A percentile compares a stretch with the other conserved stretches of the same genome.
Evolutionary conservation across 2,797 vertebrate species (phyloP).

Genomic region (Salarias fasciatus): DNA sequence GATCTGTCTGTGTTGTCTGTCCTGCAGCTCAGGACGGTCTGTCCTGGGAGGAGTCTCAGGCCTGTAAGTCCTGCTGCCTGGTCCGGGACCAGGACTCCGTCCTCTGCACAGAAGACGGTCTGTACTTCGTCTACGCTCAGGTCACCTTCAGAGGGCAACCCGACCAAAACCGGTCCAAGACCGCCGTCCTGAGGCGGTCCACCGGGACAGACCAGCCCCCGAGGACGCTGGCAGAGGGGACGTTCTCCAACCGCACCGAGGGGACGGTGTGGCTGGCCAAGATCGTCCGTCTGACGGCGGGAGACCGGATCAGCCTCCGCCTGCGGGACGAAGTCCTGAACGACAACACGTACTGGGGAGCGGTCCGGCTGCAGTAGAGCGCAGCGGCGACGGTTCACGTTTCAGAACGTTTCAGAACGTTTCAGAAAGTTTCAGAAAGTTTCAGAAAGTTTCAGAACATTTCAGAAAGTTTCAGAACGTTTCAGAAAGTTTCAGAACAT

Average conservation of each 20-base stretch:
- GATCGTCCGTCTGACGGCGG: constrained; percentile 25
- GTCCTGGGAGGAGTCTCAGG: background rate
- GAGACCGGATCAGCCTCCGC: constrained; percentile 51
- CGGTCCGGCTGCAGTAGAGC: constrained; percentile 44
- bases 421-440: too few relatives aligned
- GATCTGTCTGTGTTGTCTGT: constrained; percentile 8
- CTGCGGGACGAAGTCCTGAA: constrained; percentile 7
- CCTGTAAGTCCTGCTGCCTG: constrained; percentile 30
- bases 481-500: too few relatives aligned
- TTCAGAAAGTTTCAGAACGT: too few relatives aligned
- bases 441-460: too few relatives aligned
- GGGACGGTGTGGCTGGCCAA: constrained; percentile 53
- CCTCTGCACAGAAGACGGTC: background rate
- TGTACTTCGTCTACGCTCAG: constrained; percentile 68
- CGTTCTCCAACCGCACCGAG: accelerated
- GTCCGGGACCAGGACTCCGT: constrained; percentile 23
- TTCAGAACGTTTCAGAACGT: too few relatives aligned
- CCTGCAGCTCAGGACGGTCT: background rate
- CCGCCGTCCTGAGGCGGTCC: constrained; percentile 47
- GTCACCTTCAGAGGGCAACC: constrained; percentile 46
- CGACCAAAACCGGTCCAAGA: accelerated
- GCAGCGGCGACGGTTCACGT: too few relatives aligned
- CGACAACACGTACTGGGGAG: constrained; percentile 68
- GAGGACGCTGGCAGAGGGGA: constrained; percentile 28
- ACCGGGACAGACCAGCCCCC: accelerated